Percentiles rank a stretch among this genome's conserved stretches.
These are phyloP conservation scores for Colletes gigas DNA, from an alignment of 1,140 invertebrate species.

Conservation along the genomic window DNA sequence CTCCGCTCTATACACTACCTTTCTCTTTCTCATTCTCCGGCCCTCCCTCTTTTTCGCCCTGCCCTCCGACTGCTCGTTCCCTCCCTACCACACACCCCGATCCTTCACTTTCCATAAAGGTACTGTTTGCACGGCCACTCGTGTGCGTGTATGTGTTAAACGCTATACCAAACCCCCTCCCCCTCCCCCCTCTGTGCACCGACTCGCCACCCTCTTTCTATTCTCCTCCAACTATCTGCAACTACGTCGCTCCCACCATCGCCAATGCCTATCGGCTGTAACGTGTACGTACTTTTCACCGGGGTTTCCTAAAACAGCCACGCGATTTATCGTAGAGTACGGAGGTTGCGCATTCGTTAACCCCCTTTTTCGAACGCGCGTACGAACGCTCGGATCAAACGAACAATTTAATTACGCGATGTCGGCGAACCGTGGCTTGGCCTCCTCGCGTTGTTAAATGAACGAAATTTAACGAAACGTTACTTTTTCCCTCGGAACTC, in stretches of 20 bases:
- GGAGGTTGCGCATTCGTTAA: slow-evolving; percentile 44
- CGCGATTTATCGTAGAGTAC: slow-evolving; percentile 51
- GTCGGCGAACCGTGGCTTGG: neutral
- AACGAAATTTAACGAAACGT: neutral
- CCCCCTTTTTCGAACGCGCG: slow-evolving; percentile 18
- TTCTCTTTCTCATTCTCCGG: slow-evolving; percentile 28
- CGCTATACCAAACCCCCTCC: slow-evolving; percentile 51
- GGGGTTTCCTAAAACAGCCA: slow-evolving; percentile 51
- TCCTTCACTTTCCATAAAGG: slow-evolving; percentile 61
- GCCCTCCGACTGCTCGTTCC: neutral
- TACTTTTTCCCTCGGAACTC: neutral
- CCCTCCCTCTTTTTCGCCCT: slow-evolving; percentile 18
- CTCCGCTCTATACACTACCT: slow-evolving; percentile 63
- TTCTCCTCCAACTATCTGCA: slow-evolving; percentile 54
- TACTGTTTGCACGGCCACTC: slow-evolving; percentile 49
- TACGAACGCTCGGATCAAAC: slow-evolving; percentile 13
- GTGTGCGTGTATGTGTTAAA: slow-evolving; percentile 55
- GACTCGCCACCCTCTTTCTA: slow-evolving; percentile 50
- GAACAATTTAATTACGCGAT: slow-evolving; percentile 15
- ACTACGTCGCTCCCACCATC: slow-evolving; percentile 37
- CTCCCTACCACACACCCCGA: slow-evolving; percentile 37
- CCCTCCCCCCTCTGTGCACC: slow-evolving; percentile 32
- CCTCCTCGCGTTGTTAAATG: neutral
- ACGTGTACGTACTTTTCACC: slow-evolving; percentile 45
- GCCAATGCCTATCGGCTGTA: slow-evolving; percentile 53